A percentile compares a stretch with the other conserved stretches of the same genome.
phyloP scores from a whole-genome alignment of 2,797 vertebrate species.

The Acanthopagrus latus region DNA sequence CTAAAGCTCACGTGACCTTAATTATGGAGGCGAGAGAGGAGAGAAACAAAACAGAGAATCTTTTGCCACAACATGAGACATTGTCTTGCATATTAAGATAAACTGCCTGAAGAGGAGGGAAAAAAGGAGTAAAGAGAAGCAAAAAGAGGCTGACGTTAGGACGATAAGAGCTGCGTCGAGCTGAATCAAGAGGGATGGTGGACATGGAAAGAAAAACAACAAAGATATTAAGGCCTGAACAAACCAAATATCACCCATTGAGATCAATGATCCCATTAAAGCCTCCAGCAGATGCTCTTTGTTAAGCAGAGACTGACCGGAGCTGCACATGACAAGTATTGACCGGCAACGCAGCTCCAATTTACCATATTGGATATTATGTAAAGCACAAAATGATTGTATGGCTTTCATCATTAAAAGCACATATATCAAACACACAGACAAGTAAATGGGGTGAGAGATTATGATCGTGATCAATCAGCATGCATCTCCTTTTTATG shows the following conservation, averaged over 20 bases:
- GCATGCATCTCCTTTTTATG: not conserved
- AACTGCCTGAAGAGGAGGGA: slow-evolving; percentile 28
- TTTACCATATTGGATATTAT: slow-evolving; percentile 54
- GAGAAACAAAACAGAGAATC: slow-evolving; percentile 8
- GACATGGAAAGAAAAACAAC: slow-evolving; percentile 30
- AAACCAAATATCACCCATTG: slow-evolving; percentile 54
- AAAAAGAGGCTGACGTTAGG: slow-evolving; percentile 35
- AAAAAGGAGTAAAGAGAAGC: slow-evolving; percentile 27
- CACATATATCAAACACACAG: slow-evolving; percentile 33
- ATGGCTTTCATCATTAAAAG: slow-evolving; percentile 35
- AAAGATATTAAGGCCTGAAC: slow-evolving; percentile 44
- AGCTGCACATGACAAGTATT: slow-evolving; percentile 55
- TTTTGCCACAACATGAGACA: slow-evolving; percentile 21
- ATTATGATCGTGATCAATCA: slow-evolving; percentile 57
- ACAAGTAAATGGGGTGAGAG: slow-evolving; percentile 45
- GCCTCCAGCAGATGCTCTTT: slow-evolving; percentile 55
- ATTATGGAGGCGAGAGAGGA: slow-evolving; percentile 20
- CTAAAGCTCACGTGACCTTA: slow-evolving; percentile 34
- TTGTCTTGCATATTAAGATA: slow-evolving; percentile 44
- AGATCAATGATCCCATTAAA: slow-evolving; percentile 66
- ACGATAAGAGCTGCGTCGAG: slow-evolving; percentile 19
- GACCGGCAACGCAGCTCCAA: slow-evolving; percentile 48
- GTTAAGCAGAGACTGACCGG: slow-evolving; percentile 46
- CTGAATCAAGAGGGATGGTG: slow-evolving; percentile 20
- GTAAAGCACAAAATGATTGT: slow-evolving; percentile 51